Evolutionary conservation across 2,888 invertebrate genomes (phyloP), one percentile per base, ranked within the genome.

Genomic region (Anthophora plumipes): DNA sequence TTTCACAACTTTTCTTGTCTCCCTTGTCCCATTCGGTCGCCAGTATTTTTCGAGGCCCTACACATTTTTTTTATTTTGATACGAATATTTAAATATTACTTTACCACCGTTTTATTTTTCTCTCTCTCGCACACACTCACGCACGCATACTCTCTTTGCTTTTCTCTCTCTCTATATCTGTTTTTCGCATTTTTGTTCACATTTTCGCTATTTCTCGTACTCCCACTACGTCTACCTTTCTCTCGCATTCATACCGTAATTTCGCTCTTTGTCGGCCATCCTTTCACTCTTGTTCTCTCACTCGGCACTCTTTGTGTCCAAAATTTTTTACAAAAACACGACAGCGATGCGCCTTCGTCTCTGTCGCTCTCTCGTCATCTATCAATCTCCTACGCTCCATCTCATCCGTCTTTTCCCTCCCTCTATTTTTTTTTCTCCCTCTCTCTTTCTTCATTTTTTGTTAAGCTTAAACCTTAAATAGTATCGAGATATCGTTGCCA

Each of bases 401-500:
- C 75, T 82, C 80, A 74, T 82, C 85, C 79, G 60, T 80, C 74
- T 85, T 71, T 86, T 70, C 74, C 5, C 68, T 41, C 52, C 59
- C 11, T 37, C n/a, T 14, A 12, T 67, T 82, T 77, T 69, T 77
- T 85, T 87, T 84, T 74, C 81, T 88, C 91, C 90, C 88, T 90
- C 90, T 41, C 20, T 64, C 60, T 52, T 72, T 83, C 79, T 66
- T 78, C 84, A 87, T 85, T 72, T 82, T 89, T 91, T 89, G 88
- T 91, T 91, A 90, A 89, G 90, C 91, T 92, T 91, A 91, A 90
- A 91, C 87, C 90, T 92, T 93, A 92, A 90, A 90, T 91, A 92
- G 90, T 93, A 92, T 91, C 91, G 92, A 93, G 93, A 93, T 92
- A 92, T 93, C 92, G 91, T 93, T 93, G 93, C 93, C 93, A 92